A percentile compares a stretch with the other conserved stretches of the same genome.
phyloP scores from a whole-genome alignment of 2,797 vertebrate species.

The Dendrocincla tyrannina region DNA sequence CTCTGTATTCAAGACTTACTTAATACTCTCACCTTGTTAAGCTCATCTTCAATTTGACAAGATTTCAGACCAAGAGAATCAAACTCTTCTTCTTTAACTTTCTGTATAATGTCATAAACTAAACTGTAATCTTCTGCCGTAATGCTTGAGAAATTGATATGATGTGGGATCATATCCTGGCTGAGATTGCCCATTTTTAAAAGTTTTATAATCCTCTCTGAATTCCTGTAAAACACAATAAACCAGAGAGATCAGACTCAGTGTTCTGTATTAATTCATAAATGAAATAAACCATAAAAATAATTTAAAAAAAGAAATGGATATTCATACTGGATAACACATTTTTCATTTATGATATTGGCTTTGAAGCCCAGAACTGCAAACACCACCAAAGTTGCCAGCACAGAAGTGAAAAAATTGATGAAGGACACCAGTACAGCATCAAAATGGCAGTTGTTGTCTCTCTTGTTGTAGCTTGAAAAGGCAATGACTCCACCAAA shows the following conservation, averaged over 20 bases:
- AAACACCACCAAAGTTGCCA: conserved; percentile 97
- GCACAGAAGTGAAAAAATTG: conserved; percentile 97
- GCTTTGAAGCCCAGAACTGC: conserved; percentile 98
- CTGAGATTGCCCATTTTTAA: conserved; percentile 82
- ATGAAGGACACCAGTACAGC: conserved; percentile 95
- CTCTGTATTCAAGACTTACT: background rate
- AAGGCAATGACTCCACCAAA: conserved; percentile 98
- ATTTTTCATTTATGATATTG: conserved; percentile 91
- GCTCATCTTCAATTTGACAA: conserved; percentile 90
- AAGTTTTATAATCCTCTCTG: conserved; percentile 81
- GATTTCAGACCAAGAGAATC: conserved; percentile 80
- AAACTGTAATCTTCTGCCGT: conserved; percentile 86
- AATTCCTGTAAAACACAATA: conserved; percentile 84
- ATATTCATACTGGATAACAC: conserved; percentile 81
- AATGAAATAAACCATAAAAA: conserved; percentile 34
- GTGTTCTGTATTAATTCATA: background rate
- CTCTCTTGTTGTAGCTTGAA: conserved; percentile 98
- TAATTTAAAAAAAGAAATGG: background rate
- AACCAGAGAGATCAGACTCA: background rate
- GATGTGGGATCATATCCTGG: conserved; percentile 83
- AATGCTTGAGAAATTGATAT: conserved; percentile 88
- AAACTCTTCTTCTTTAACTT: conserved; percentile 83
- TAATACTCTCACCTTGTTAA: conserved; percentile 86
- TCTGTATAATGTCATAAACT: conserved; percentile 83
- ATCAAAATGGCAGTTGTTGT: conserved; percentile 99